phyloP scores from a whole-genome alignment of 2,113 vertebrate species.

The Protobothrops mucrosquamatus region DNA sequence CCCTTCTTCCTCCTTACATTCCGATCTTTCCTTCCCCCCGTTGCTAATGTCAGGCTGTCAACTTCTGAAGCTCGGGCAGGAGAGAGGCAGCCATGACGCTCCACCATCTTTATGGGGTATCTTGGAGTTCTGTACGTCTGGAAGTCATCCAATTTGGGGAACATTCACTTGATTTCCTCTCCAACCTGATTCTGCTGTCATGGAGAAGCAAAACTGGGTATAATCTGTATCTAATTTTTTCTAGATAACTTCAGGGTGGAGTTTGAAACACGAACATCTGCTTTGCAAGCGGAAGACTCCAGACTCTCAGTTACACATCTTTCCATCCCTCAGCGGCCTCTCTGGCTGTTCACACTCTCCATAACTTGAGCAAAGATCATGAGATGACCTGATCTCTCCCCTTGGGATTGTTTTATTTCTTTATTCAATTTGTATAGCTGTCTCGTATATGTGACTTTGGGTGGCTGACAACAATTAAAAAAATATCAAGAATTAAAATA shows the following conservation, averaged over 20 bases:
- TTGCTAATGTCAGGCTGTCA: no score
- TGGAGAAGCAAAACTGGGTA: background rate
- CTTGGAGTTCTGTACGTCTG: background rate
- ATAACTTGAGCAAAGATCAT: background rate
- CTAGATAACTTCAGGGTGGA: background rate
- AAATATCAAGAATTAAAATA: background rate
- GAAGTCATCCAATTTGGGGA: background rate
- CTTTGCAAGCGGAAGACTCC: background rate
- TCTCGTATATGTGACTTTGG: background rate
- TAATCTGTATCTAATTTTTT: background rate
- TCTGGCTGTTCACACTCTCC: background rate
- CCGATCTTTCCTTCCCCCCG: no score
- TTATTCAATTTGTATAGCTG: background rate
- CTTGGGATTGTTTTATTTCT: background rate
- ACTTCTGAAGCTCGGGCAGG: no score
- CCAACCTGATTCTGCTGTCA: background rate
- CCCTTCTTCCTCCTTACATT: no score
- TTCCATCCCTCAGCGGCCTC: background rate
- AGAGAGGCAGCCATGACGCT: no score
- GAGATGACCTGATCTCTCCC: background rate
- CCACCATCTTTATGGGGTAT: background rate
- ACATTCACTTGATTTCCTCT: background rate
- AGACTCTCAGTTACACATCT: background rate
- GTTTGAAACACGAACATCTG: background rate
- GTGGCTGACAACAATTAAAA: background rate